Percentiles rank a stretch among this genome's conserved stretches.
phyloP scores from a whole-genome alignment of 2,888 invertebrate genomes.

The Tethea ocularis region DNA sequence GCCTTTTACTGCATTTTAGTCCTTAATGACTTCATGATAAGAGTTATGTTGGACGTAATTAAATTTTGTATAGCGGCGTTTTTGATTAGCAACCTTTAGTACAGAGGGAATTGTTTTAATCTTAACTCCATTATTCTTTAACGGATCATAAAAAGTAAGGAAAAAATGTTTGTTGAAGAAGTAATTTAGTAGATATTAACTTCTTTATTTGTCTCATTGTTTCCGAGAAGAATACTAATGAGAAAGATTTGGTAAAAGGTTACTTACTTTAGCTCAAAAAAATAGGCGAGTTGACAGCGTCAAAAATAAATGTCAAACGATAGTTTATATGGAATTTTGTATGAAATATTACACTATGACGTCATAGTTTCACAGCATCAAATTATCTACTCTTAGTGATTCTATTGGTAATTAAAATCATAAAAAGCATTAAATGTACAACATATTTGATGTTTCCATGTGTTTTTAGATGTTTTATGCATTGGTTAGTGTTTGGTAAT shows the following conservation, averaged over 20 bases:
- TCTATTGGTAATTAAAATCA: no score
- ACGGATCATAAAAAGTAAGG: conserved; percentile 10
- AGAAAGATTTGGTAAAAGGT: background rate
- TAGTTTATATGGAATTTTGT: no score
- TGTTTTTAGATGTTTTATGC: no score
- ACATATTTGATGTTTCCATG: no score
- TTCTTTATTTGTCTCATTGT: background rate
- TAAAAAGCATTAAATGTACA: no score
- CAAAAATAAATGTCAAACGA: no score
- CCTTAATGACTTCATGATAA: conserved; percentile 28
- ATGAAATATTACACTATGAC: no score
- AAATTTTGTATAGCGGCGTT: conserved; percentile 34
- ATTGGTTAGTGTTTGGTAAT: no score
- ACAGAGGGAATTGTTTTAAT: conserved; percentile 51
- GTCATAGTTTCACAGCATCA: no score
- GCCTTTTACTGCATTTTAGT: conserved; percentile 25
- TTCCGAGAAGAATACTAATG: background rate
- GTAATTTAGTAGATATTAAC: background rate
- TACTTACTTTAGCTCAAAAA: no score
- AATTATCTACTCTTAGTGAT: no score
- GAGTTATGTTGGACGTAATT: conserved; percentile 15
- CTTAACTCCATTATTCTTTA: conserved; percentile 35
- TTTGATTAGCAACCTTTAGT: conserved; percentile 55
- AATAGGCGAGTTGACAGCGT: no score
- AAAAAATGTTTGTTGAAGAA: background rate